Conservation (phyloP, 2,113 vertebrate species). For the Hyperopisus bebe region DNA sequence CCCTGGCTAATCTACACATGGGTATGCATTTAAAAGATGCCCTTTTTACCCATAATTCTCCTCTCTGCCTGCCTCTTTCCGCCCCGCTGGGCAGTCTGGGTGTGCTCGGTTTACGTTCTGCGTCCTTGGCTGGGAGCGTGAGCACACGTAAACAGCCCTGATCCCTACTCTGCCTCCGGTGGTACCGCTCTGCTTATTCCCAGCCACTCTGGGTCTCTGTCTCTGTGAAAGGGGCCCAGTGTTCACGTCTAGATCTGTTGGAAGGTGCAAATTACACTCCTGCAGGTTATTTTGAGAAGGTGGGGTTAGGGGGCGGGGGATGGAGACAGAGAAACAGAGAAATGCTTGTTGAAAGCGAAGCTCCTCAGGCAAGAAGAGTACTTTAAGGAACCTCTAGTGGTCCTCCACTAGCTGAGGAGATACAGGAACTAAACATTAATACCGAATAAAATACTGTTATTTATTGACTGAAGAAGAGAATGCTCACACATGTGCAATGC, state of each 20-base stretch:
- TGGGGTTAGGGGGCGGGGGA: neutral
- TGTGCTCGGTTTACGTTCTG: neutral
- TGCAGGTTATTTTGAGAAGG: conserved; percentile 15
- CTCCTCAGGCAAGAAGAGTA: neutral
- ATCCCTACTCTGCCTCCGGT: neutral
- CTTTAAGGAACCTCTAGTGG: neutral
- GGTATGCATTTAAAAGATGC: neutral
- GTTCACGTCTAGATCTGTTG: neutral
- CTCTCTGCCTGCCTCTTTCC: neutral
- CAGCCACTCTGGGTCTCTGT: neutral
- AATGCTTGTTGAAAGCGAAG: neutral
- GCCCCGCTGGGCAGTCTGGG: neutral
- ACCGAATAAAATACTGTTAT: neutral
- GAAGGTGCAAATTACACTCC: conserved; percentile 5
- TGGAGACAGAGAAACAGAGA: neutral
- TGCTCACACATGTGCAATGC: neutral
- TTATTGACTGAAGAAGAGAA: neutral
- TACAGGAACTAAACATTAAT: neutral
- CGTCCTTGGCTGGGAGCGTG: neutral
- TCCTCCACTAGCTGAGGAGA: neutral
- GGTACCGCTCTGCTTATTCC: neutral
- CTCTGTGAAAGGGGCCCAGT: conserved; percentile 8
- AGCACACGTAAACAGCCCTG: neutral
- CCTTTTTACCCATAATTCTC: neutral
- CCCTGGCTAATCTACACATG: neutral